A percentile compares a stretch with the other conserved stretches of the same genome.
These are phyloP conservation scores for Danio jaintianensis DNA, from an alignment of 2,797 vertebrate genomes.

Conservation along the genomic window DNA sequence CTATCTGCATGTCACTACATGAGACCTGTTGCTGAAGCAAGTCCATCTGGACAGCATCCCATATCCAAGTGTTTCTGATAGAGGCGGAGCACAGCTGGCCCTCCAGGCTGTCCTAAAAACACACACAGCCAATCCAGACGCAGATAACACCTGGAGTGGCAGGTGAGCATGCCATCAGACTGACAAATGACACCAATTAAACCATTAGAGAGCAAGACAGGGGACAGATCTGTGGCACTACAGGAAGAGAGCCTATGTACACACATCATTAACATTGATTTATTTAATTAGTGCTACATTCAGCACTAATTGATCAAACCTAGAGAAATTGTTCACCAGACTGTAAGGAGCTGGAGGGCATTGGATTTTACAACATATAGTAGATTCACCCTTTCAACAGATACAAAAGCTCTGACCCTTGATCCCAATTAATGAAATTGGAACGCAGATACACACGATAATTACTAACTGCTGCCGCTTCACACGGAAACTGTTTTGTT, in stretches of 20 bases:
- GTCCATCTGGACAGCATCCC: background rate
- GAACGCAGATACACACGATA: conserved; percentile 19
- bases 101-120: conserved; percentile 52
- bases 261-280: conserved; percentile 47
- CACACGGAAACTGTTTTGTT: conserved; percentile 33
- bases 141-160: conserved; percentile 77
- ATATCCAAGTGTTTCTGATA: conserved; percentile 12
- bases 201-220: conserved; percentile 60
- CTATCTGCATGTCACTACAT: background rate
- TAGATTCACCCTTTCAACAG: background rate
- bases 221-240: conserved; percentile 42
- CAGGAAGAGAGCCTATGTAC: conserved; percentile 39
- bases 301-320: conserved; percentile 44
- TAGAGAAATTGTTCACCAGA: conserved; percentile 43
- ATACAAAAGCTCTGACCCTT: conserved; percentile 36
- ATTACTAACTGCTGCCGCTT: conserved; percentile 11
- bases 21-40: background rate
- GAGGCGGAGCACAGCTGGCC: conserved; percentile 36
- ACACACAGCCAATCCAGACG: conserved; percentile 71
- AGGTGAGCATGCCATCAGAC: conserved; percentile 68
- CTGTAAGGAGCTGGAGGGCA: conserved; percentile 19
- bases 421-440: conserved; percentile 33
- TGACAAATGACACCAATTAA: conserved; percentile 70
- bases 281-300: conserved; percentile 37
- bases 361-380: conserved; percentile 40